Conservation (phyloP, 2,113 vertebrate genomes). For the Raja brachyura region DNA sequence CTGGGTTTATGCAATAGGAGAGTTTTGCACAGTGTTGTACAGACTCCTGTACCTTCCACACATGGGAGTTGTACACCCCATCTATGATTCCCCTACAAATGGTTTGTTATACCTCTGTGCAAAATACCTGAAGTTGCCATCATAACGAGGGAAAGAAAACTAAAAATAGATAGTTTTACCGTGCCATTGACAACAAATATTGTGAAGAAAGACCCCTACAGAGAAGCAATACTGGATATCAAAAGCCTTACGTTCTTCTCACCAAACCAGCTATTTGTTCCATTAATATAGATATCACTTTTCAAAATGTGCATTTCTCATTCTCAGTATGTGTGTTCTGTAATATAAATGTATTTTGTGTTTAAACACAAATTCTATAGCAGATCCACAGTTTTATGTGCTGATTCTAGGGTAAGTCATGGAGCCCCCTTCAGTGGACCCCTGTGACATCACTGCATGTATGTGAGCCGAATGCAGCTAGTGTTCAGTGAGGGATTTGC, state of each 20-base stretch:
- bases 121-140: too few relatives aligned
- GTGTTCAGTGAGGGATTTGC: constrained; percentile 46
- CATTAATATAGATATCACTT: neutral
- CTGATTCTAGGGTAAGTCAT: constrained; percentile 40
- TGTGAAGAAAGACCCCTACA: neutral
- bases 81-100: neutral
- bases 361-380: neutral
- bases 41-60: neutral
- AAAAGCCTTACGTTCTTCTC: neutral
- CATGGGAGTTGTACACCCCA: neutral
- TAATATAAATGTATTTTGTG: neutral
- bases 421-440: constrained; percentile 65
- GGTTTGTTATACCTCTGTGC: too few relatives aligned
- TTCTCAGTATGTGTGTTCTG: neutral
- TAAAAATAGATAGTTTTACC: neutral
- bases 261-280: neutral
- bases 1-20: neutral
- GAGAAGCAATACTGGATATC: neutral
- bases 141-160: neutral
- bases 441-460: constrained; percentile 73
- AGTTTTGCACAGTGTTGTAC: neutral
- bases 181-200: neutral
- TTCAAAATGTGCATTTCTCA: neutral
- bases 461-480: constrained; percentile 47
- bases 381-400: neutral